Base-by-base conservation (phyloP, 1,140 invertebrate genomes). In the Mactra quadrangularis region DNA sequence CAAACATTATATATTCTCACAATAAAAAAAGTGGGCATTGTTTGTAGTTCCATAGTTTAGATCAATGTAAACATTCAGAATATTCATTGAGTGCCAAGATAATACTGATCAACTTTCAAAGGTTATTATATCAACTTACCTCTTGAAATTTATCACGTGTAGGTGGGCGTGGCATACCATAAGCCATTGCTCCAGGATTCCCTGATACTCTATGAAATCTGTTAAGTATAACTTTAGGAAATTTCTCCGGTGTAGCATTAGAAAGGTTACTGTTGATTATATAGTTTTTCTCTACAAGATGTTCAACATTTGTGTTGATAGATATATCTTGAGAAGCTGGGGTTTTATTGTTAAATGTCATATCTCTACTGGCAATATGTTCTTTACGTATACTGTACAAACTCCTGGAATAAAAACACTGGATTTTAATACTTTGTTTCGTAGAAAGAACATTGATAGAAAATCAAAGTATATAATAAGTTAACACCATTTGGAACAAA, bases 261-360 rank as follows among this genome's bases (percentile, higher is more conserved):
- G 66, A 38, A 0, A 82, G 57, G 13, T 25, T 13, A 35, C 78
- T 82, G 41, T 53, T 60, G 0, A 52, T 55, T 11, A 82, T 82
- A 55, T 82, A 82, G 29, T 82, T 82, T 22, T 74, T 82, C 53
- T 82, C 78, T 1, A 82, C 57, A 0, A 74, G 45, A 33, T 82
- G 78, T 15, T 82, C 57, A 22, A 72, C 45, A 41, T 74, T 72
- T 25, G 27, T 25, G 15, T 27, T 15, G 1, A 68, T 33, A 0
- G 22, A 17, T 15, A 41, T 53, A 22, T 62, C 38, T 6, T 60
- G 55, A 17, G 62, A 13, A 11, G n/a, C n/a, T 17, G 70, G 57
- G n/a, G 15, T 7, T 3, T 7, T n/a, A 25, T n/a, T 6, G 3
- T 62, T 25, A 45, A 74, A 82, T 7, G 7, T n/a, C 57, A 82